Base-by-base conservation (phyloP, 2,888 invertebrate species). In the Oscheius sp. region DNA sequence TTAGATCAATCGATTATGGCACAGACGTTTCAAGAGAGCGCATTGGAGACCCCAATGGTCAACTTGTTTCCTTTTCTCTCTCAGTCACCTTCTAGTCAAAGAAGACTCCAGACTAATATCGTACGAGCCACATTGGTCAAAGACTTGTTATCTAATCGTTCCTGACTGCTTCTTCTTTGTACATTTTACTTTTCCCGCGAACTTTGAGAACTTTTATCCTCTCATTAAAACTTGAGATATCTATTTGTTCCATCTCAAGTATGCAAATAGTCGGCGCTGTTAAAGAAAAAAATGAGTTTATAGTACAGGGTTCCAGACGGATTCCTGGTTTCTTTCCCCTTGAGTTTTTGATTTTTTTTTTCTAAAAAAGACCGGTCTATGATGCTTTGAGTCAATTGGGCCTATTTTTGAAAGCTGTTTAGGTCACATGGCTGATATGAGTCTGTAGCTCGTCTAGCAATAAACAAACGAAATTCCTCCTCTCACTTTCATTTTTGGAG, bases 1-100 rank as follows among this genome's bases (percentile, higher is more conserved):
- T 48, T 20, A 34, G 55, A 55, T 55, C 55, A 55, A 55, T 55
- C 55, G 55, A 55, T 55, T 55, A 34, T 52, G 52, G 52, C 23
- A n/a, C 52, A 52, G 25, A 52, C 52, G 52, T 8, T 8, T 23
- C 27, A 25, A 27, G 4, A 6, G 4, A n/a, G 48, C 25, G 5
- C 25, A 12, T 23, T 12, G 23, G 12, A 23, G 23, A 25, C 15
- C 17, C 20, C 48, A 25, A 20, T 20, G 25, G 25, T 48, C 48
- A 45, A 17, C 46, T 45, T 17, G 12, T 17, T 8, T 45, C 8
- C 20, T 45, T 45, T 37, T 37, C 37, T 37, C 37, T n/a, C 37
- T 37, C 15, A 15, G 8, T 37, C 15, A 10, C 37, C 15, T 15
- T 37, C 37, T 37, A 10, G 37, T 37, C n/a, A n/a, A n/a, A n/a